Evolutionary conservation across 2,113 vertebrate species (phyloP), one percentile per base, ranked within the genome.

Genomic region (Pluvialis apricaria): DNA sequence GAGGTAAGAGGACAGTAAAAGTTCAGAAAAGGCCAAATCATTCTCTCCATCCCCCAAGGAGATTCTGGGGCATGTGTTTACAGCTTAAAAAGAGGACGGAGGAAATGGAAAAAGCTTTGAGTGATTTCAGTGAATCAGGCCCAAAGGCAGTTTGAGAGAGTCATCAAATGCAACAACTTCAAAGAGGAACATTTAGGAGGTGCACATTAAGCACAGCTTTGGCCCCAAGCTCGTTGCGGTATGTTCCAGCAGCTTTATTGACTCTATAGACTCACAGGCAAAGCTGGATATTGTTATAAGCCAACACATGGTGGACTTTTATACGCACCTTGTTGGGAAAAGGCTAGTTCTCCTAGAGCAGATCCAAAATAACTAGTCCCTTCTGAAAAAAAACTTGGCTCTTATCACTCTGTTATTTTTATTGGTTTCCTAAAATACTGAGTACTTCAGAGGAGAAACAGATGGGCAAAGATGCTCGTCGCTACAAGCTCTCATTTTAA

Each of bases 391-490:
- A 86, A 79, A 19, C 24, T 85, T 95, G 92, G 86, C 81, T 94
- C 45, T 61, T 60, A 4, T 26, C n/a, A 20, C n/a, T 72, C 36
- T 36, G 60, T 86, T 96, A 82, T 96, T 95, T 97, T 96, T 92
- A 96, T 87, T 91, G 65, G 66, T 85, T 92, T 93, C 94, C 82
- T 92, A 91, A 96, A 96, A 94, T 95, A 87, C 89, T 62, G 62
- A 91, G 91, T 34, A 65, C 66, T 95, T 92, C 66, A 82, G 75
- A 94, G 75, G 36, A 91, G 81, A 92, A 95, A 92, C 93, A 97
- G 89, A 96, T 95, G 94, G 87, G 91, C 69, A 92, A 95, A 95
- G 82, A 92, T 94, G 62, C 58, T 88, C 44, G 0, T 73, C 32
- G 15, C 75, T 90, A 17, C 82, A 82, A 73, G 66, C 51, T 91